Evolutionary conservation across 2,888 invertebrate species (phyloP).

Genomic region (Entomobrya multifasciata): DNA sequence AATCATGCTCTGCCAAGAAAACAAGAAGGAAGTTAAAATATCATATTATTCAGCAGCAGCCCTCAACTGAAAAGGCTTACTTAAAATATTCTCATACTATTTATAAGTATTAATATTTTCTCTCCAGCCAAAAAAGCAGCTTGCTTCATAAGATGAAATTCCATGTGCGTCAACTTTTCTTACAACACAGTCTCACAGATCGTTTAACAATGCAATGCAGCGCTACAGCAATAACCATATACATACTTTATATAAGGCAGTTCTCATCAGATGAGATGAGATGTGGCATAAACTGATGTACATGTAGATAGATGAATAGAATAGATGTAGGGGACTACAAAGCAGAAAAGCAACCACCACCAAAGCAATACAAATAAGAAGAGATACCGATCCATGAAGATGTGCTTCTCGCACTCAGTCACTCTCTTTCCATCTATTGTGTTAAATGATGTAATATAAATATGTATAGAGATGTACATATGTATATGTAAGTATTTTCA

Average conservation of each 20-base stretch:
- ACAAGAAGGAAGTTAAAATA: slow-evolving; percentile 18
- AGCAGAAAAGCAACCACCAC: no score
- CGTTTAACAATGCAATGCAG: slow-evolving; percentile 53
- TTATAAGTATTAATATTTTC: slow-evolving; percentile 28
- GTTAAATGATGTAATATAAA: background rate
- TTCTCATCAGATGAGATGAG: background rate
- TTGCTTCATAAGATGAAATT: slow-evolving; percentile 24
- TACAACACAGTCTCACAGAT: slow-evolving; percentile 43
- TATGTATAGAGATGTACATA: background rate
- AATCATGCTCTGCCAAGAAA: slow-evolving; percentile 24
- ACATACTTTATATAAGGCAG: slow-evolving; percentile 15
- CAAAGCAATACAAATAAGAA: no score
- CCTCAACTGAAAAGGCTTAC: slow-evolving; percentile 2
- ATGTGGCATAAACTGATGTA: no score
- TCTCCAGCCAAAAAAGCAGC: background rate
- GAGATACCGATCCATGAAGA: no score
- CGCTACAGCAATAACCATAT: no score
- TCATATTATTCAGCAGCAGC: background rate
- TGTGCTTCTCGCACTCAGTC: background rate
- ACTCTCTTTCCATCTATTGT: background rate
- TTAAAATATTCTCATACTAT: slow-evolving; percentile 11
- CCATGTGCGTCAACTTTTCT: background rate
- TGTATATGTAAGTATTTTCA: background rate
- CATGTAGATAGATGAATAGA: no score
- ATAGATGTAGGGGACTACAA: no score